Evolutionary conservation across 2,888 invertebrate species (phyloP).

Genomic region (Clivina fossor): DNA sequence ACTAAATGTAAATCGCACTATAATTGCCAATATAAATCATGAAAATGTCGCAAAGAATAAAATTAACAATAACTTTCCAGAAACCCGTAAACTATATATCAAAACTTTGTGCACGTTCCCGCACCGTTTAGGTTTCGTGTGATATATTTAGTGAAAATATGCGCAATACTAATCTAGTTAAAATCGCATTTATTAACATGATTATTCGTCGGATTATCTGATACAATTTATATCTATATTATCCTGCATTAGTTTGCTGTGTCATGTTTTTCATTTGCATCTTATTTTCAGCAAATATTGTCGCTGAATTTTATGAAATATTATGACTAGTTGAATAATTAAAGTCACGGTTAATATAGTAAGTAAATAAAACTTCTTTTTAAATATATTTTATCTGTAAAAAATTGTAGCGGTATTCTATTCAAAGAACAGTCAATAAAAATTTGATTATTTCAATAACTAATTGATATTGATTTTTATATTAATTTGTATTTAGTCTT

Average conservation of each 20-base stretch:
- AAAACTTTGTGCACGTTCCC: slow-evolving; percentile 12
- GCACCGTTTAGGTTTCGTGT: too few relatives aligned
- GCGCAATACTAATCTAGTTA: slow-evolving; percentile 25
- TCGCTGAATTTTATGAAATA: too few relatives aligned
- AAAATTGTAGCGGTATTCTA: too few relatives aligned
- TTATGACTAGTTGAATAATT: too few relatives aligned
- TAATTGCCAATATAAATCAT: slow-evolving; percentile 15
- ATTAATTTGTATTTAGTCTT: too few relatives aligned
- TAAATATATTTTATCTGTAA: too few relatives aligned
- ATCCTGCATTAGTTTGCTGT: too few relatives aligned
- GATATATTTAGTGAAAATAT: slow-evolving; percentile 27
- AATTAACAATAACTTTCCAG: neutral
- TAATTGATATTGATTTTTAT: too few relatives aligned
- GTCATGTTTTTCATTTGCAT: neutral
- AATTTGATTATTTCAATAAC: too few relatives aligned
- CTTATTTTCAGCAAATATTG: neutral
- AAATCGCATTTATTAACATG: slow-evolving; percentile 18
- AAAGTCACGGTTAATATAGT: too few relatives aligned
- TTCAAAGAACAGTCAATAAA: too few relatives aligned
- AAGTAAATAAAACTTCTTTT: too few relatives aligned
- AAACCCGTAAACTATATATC: slow-evolving; percentile 14
- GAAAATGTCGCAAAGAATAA: neutral
- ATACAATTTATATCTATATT: slow-evolving; percentile 8
- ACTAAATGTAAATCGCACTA: neutral
- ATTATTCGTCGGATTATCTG: slow-evolving; percentile 5